Evolutionary conservation across 2,797 vertebrate species (phyloP), one percentile per base, ranked within the genome.

Genomic region (Phataginus tetradactyla): DNA sequence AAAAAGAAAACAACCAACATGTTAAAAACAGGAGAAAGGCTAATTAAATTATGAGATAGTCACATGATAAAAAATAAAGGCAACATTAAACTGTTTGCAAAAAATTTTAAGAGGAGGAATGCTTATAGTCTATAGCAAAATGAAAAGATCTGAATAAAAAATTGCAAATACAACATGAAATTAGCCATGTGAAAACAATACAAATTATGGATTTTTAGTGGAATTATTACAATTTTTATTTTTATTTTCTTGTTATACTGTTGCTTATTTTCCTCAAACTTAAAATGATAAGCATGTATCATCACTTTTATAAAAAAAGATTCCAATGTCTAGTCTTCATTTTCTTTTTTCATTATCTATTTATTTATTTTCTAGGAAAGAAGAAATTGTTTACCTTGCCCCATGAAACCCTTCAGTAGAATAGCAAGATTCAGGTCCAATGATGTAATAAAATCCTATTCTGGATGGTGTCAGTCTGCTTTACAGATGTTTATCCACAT

Each of bases 11-110:
- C 7, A 68, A 72, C 9, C 13, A 13, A 39, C 13, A n/a, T 55
- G 37, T 79, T 84, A 85, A 95, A 94, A 97, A 74, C n/a, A 83
- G 11, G 11, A 96, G 34, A 92, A 95, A 74, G 3, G 1, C 27
- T 90, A 93, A 95, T 75, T 92, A 64, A 78, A 84, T 63, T 21
- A 86, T 34, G 6, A 88, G 77, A 32, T 1, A 32, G 32, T n/a
- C 42, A 84, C 27, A 57, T 23, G 18, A 39, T 66, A 4, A 7
- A 93, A 96, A 96, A 89, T 34, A 64, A 92, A 49, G 14, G 84
- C 14, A 13, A 8, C 27, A 83, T 55, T 80, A 78, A 90, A 63
- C 27, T 93, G 25, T 78, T 80, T 61, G 59, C 39, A 74, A 75
- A 85, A 51, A 32, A 42, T 10, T 42, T 72, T 72, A 91, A 79